phyloP scores from a whole-genome alignment of 2,113 vertebrate genomes.

The Malaclemys terrapin region DNA sequence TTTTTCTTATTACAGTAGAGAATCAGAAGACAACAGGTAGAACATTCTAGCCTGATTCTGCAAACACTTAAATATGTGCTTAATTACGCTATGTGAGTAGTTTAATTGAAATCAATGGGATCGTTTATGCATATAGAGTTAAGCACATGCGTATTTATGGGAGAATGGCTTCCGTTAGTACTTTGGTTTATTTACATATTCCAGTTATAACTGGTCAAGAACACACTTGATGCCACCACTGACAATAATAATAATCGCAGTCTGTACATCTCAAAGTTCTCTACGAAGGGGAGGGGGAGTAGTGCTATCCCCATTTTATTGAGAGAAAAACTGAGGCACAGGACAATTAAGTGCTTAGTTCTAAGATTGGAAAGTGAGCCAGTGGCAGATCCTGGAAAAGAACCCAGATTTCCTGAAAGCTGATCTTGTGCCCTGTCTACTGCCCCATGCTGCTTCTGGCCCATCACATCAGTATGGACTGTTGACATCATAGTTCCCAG shows the following conservation, averaged over 20 bases:
- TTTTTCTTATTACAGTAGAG: background rate
- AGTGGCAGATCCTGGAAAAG: background rate
- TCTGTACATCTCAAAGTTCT: constrained; percentile 55
- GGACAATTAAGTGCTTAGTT: constrained; percentile 52
- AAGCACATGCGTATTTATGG: constrained; percentile 32
- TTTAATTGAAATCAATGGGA: background rate
- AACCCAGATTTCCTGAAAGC: constrained; percentile 32
- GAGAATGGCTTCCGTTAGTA: constrained; percentile 13
- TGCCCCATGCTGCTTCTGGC: constrained; percentile 32
- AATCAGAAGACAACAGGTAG: background rate
- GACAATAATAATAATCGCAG: constrained; percentile 63
- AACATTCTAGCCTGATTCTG: background rate
- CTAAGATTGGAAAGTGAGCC: constrained; percentile 26
- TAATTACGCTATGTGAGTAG: constrained; percentile 1
- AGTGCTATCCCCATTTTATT: constrained; percentile 33
- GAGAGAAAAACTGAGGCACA: constrained; percentile 41
- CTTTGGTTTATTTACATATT: constrained; percentile 55
- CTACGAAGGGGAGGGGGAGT: constrained; percentile 36
- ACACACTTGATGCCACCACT: constrained; percentile 45
- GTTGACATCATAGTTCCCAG: constrained; percentile 39
- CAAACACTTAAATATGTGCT: background rate
- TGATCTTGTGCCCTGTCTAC: constrained; percentile 21
- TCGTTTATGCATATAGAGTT: constrained; percentile 30
- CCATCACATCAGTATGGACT: constrained; percentile 7
- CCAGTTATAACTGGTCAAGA: constrained; percentile 47